Evolutionary conservation across 1,140 invertebrate species (phyloP).

Genomic region (Bactericera cockerelli): DNA sequence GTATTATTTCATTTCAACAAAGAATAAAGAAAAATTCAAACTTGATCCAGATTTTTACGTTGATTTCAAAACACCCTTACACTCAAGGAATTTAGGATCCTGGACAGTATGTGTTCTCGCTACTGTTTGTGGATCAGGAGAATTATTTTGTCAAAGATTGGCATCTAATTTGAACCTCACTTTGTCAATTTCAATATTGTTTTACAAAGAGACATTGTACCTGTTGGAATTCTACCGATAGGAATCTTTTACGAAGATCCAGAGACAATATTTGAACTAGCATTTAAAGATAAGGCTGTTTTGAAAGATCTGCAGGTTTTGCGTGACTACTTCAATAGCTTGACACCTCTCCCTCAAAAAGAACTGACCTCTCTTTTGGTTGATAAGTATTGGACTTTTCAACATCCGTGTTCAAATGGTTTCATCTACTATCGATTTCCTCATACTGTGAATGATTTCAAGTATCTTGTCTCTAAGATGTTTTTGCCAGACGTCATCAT

Average conservation of each 20-base stretch:
- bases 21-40: conserved; percentile 4
- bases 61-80: background rate
- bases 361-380: background rate
- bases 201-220: conserved; percentile 1
- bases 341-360: background rate
- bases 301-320: background rate
- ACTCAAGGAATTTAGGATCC: background rate
- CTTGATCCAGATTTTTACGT: background rate
- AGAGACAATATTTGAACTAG: background rate
- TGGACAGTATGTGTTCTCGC: background rate
- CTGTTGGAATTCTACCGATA: background rate
- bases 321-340: background rate
- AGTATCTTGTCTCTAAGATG: background rate
- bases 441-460: background rate
- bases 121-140: conserved; percentile 2
- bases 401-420: background rate
- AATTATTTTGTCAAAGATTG: background rate
- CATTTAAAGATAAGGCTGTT: background rate
- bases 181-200: background rate
- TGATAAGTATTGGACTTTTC: background rate
- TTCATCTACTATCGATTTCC: background rate
- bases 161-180: background rate
- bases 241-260: background rate
- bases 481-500: background rate
- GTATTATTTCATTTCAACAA: background rate